Percentiles rank a stretch among this genome's conserved stretches.
phyloP scores from a whole-genome alignment of 2,113 vertebrate species.

The Tonatia bakeri region DNA sequence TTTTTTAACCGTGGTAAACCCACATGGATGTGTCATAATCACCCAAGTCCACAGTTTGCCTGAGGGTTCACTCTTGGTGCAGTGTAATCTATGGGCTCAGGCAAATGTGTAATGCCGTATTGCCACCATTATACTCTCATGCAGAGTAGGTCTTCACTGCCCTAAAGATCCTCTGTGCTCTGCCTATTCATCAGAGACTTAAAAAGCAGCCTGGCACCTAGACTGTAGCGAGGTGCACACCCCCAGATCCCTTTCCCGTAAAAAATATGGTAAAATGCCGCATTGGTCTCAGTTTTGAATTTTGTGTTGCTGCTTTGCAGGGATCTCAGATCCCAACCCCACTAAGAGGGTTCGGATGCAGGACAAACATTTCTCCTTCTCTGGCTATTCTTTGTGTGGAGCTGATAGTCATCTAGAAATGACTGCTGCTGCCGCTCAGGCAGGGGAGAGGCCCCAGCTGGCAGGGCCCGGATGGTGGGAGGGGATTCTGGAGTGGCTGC shows the following conservation, averaged over 20 bases:
- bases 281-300: background rate
- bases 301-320: background rate
- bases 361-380: background rate
- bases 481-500: constrained; percentile 6
- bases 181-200: background rate
- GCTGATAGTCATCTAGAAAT: background rate
- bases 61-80: background rate
- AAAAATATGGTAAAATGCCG: background rate
- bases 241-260: background rate
- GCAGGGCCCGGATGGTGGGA: background rate
- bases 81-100: background rate
- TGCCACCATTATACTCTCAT: background rate
- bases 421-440: background rate
- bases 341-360: background rate
- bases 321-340: background rate
- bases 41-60: background rate
- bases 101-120: background rate
- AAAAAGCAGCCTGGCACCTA: background rate
- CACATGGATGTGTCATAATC: background rate
- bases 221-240: background rate
- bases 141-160: background rate
- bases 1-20: background rate
- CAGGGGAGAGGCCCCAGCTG: no score
- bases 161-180: background rate
- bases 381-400: background rate